Percentiles rank a stretch among this genome's conserved stretches.
phyloP scores from a whole-genome alignment of 1,140 invertebrate genomes.

The Prorops nasuta region DNA sequence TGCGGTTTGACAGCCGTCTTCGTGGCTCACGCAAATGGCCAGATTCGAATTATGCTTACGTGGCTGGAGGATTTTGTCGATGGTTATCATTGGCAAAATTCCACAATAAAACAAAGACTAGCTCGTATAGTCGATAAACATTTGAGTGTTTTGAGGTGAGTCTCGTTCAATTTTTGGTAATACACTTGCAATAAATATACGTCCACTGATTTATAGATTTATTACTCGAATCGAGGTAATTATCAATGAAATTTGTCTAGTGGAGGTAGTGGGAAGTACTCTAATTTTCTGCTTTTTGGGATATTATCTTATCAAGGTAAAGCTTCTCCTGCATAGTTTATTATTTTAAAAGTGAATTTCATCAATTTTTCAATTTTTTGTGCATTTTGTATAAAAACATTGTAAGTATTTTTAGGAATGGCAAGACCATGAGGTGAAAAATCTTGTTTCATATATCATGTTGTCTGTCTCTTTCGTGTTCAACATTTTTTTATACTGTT shows the following conservation, averaged over 20 bases:
- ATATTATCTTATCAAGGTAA: slow-evolving; percentile 27
- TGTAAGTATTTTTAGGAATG: slow-evolving; percentile 29
- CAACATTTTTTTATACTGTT: slow-evolving; percentile 38
- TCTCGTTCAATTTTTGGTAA: not conserved
- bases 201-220: slow-evolving; percentile 18
- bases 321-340: too few relatives aligned
- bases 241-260: slow-evolving; percentile 16
- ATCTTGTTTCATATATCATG: slow-evolving; percentile 24
- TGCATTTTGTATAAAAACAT: not conserved
- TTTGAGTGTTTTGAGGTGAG: slow-evolving; percentile 15
- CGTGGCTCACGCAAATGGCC: slow-evolving; percentile 33
- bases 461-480: slow-evolving; percentile 32
- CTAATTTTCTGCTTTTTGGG: slow-evolving; percentile 21
- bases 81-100: not conserved
- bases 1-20: slow-evolving; percentile 32
- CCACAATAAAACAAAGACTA: not conserved
- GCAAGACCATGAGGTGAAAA: slow-evolving; percentile 16
- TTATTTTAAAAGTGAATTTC: too few relatives aligned
- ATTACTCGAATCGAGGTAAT: slow-evolving; percentile 6
- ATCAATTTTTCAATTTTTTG: not conserved
- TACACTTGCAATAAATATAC: not conserved
- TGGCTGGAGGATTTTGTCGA: slow-evolving; percentile 16
- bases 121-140: slow-evolving; percentile 11
- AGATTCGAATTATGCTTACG: slow-evolving; percentile 21
- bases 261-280: slow-evolving; percentile 15